Conservation (phyloP, 2,113 vertebrate species). For the Anser brachyrhynchus region DNA sequence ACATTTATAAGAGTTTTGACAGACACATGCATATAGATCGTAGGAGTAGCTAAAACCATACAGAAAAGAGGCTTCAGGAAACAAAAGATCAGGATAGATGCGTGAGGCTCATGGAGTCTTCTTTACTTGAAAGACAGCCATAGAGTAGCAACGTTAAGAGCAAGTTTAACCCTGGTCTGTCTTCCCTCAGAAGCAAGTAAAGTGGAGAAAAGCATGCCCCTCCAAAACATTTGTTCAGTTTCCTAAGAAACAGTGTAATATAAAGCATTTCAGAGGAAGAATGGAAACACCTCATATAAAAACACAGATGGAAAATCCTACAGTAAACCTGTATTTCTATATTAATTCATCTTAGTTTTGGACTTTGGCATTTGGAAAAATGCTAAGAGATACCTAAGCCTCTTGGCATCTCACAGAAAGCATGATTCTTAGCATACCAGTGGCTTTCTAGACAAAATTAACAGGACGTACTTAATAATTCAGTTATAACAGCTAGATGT, state of each 20-base stretch:
- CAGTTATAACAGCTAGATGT: neutral
- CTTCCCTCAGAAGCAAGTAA: neutral
- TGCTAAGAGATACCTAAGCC: neutral
- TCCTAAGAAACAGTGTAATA: neutral
- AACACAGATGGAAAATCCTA: neutral
- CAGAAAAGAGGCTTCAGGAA: neutral
- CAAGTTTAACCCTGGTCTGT: neutral
- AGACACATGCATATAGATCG: neutral
- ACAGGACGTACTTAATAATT: neutral
- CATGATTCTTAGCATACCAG: neutral
- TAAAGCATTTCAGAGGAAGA: neutral
- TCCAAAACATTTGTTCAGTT: neutral
- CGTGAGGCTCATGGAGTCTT: neutral
- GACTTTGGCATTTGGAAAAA: neutral
- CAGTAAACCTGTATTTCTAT: neutral
- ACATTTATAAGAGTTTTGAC: neutral
- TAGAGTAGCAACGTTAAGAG: neutral
- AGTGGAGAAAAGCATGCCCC: neutral
- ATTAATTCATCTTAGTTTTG: neutral
- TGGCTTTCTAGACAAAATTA: neutral
- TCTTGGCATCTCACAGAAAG: neutral
- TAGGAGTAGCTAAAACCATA: neutral
- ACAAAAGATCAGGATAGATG: neutral
- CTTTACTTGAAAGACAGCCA: neutral
- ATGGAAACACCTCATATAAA: neutral